Conservation (phyloP, 2,797 vertebrate genomes). For the Cynodonichthys magdalenae region DNA sequence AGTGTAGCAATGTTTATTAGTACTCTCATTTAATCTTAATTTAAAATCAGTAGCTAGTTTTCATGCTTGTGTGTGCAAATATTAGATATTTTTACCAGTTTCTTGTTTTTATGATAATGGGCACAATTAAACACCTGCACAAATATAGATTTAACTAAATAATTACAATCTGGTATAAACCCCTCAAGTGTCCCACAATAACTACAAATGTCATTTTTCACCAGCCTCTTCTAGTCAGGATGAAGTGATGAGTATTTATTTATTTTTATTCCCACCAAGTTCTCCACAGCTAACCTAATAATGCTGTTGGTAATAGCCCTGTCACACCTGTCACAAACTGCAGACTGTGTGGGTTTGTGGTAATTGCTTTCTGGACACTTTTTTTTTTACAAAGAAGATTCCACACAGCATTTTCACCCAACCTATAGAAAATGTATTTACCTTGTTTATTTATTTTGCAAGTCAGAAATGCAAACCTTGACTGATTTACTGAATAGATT, state of each 20-base stretch:
- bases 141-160: no score
- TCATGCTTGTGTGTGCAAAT: background rate
- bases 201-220: no score
- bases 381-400: conserved; percentile 8
- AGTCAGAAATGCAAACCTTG: background rate
- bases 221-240: background rate
- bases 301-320: conserved; percentile 2
- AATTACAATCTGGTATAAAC: no score
- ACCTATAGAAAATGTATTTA: background rate
- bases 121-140: no score
- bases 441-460: background rate
- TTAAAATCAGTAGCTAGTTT: background rate
- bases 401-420: conserved; percentile 9
- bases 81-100: no score
- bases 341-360: background rate
- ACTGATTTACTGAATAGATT: background rate
- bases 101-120: no score
- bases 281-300: background rate
- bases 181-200: no score
- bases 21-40: background rate
- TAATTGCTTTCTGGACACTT: background rate
- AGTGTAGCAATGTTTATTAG: no score
- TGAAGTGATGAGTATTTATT: background rate
- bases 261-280: background rate
- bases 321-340: conserved; percentile 7